A percentile compares a stretch with the other conserved stretches of the same genome.
Conservation (phyloP, 2,113 vertebrate species). For the Cynopterus brachyotis region DNA sequence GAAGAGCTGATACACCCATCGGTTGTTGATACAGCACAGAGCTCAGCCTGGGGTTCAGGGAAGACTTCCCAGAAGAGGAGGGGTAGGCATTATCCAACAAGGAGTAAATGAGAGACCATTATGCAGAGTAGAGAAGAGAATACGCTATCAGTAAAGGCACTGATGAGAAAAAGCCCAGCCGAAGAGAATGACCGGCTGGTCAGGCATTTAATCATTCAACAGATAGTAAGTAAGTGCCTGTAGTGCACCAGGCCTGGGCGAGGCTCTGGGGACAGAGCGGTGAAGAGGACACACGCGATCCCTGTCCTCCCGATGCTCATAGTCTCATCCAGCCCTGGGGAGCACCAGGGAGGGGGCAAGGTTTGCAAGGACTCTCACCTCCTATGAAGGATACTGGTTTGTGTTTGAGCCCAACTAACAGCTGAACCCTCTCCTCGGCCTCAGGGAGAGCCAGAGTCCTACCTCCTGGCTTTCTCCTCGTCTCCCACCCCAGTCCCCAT, state of each 20-base stretch:
- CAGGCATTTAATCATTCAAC: neutral
- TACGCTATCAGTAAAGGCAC: neutral
- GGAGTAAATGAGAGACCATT: neutral
- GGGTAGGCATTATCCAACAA: neutral
- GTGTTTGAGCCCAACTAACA: neutral
- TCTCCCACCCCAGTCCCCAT: neutral
- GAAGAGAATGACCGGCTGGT: neutral
- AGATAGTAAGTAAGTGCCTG: neutral
- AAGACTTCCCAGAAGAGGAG: neutral
- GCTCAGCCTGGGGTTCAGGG: neutral
- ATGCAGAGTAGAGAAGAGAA: neutral
- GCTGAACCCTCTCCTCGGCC: neutral
- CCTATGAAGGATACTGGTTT: neutral
- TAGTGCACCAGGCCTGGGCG: neutral
- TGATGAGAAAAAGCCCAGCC: neutral
- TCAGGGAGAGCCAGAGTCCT: neutral
- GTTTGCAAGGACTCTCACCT: neutral
- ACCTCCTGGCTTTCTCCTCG: neutral
- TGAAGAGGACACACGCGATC: neutral
- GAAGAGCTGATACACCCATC: neutral
- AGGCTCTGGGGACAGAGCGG: neutral
- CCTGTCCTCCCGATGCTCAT: neutral
- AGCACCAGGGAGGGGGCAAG: neutral
- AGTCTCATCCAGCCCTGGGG: neutral
- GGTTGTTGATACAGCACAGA: neutral